A percentile compares a stretch with the other conserved stretches of the same genome.
These are phyloP conservation scores for Oncopeltus fasciatus DNA, from an alignment of 1,140 invertebrate species.

Conservation along the genomic window DNA sequence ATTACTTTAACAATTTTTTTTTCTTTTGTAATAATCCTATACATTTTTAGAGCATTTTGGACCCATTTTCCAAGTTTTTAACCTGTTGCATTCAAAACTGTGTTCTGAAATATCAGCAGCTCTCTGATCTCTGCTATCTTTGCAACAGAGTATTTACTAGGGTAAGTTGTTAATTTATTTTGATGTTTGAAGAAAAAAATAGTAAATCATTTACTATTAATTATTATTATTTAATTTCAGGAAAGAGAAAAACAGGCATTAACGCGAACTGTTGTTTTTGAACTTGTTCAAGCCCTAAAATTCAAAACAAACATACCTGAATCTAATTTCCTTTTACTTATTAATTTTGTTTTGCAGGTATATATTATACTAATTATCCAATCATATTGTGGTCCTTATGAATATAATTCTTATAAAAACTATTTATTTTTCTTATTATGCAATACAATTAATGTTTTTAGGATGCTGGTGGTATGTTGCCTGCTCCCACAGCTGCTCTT, in stretches of 20 bases:
- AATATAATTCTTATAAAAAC: neutral
- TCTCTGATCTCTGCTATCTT: conserved; percentile 78
- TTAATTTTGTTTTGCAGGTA: conserved; percentile 75
- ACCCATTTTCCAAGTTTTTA: conserved; percentile 91
- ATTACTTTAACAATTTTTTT: no score
- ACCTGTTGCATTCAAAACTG: conserved; percentile 81
- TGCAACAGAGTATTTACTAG: conserved; percentile 76
- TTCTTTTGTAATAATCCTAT: no score
- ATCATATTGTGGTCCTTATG: neutral
- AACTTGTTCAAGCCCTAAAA: conserved; percentile 87
- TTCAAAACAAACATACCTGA: conserved; percentile 89
- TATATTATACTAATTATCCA: no score
- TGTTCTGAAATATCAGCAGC: conserved; percentile 62
- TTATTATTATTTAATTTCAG: conserved; percentile 29
- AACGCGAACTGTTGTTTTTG: conserved; percentile 78
- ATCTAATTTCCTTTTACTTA: conserved; percentile 79
- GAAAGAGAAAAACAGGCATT: conserved; percentile 89
- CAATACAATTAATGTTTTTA: conserved; percentile 29
- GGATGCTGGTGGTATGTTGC: conserved; percentile 65
- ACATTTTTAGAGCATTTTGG: conserved; percentile 54
- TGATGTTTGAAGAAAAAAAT: neutral
- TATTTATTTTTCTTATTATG: neutral
- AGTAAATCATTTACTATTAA: neutral
- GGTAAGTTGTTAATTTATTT: conserved; percentile 29
- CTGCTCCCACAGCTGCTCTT: conserved; percentile 39